These are phyloP conservation scores for Pangasius macronema DNA, from an alignment of 2,797 vertebrate species.

Conservation along the genomic window DNA sequence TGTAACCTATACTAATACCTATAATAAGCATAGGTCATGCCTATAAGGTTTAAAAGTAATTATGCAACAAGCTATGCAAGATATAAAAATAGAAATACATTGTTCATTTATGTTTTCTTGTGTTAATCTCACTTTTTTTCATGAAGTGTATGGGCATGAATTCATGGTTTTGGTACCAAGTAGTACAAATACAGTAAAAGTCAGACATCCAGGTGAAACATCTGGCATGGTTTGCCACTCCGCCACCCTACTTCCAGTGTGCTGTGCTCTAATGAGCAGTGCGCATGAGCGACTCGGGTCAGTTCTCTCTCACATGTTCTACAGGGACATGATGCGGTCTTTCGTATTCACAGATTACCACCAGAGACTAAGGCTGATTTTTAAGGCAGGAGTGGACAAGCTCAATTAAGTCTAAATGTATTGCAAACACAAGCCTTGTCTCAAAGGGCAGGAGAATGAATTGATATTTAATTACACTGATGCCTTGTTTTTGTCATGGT, in stretches of 20 bases:
- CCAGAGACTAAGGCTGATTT: slow-evolving; percentile 42
- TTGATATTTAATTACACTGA: slow-evolving; percentile 41
- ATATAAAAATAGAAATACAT: background rate
- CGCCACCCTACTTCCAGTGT: background rate
- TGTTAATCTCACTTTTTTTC: background rate
- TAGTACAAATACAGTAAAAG: background rate
- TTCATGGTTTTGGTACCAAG: background rate
- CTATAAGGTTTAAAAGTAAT: background rate
- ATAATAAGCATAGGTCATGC: background rate
- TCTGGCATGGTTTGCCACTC: background rate
- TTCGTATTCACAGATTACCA: slow-evolving; percentile 56
- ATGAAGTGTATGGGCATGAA: background rate
- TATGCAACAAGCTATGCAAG: background rate
- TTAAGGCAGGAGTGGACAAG: slow-evolving; percentile 33
- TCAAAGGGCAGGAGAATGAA: slow-evolving; percentile 45
- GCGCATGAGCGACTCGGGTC: slow-evolving; percentile 44
- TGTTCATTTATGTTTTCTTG: background rate
- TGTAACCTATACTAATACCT: background rate
- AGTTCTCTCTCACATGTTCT: slow-evolving; percentile 52
- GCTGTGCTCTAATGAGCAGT: slow-evolving; percentile 1
- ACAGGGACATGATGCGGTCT: slow-evolving; percentile 43
- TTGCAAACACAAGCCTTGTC: slow-evolving; percentile 62
- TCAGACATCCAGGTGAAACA: background rate
- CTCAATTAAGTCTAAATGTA: slow-evolving; percentile 58
- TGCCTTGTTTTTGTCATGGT: slow-evolving; percentile 42